Evolutionary conservation across 2,888 invertebrate species (phyloP), one percentile per base, ranked within the genome.

Genomic region (Lasius platythorax): DNA sequence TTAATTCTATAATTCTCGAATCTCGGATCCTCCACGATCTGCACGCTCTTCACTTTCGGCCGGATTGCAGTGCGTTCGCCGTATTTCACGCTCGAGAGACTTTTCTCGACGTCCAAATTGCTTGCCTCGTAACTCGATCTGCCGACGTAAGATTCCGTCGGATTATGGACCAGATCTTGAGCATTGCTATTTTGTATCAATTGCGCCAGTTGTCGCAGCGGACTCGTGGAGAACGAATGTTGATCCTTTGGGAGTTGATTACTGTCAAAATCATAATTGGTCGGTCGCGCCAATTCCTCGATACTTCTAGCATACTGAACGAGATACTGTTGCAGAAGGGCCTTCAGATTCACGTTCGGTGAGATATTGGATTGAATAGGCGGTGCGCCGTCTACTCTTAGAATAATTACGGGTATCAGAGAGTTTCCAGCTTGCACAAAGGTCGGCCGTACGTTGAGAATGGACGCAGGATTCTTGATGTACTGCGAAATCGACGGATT

Each of bases 401-500:
- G 90, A 46, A 95, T 94, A 28, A 95, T 95, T 1, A 95, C 95
- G 0, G 95, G 95, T 46, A 95, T 92, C 67, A 95, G 78, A 0
- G 95, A 95, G 82, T 92, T 93, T 0, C 95, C 95, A 12, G 94
- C 92, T 87, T 95, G 95, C 23, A 95, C 92, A 66, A 94, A 95
- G 0, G 95, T 95, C 1, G 95, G 95, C 4, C 92, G 93, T 8
- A 94, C 95, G 53, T 94, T 94, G 0, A 95, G 82, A 66, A 95
- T 95, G 0, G 95, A 94, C 4, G 94, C 88, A 0, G 95, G 95
- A 88, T 95, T 92, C 33, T 93, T 93, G 28, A 95, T 91, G 81
- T 95, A 95, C 64, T 95, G 94, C 3, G 93, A 94, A 28, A 95
- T 94, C 4, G 95, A 95, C 4, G 95, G 95, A 87, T 95, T 94